Percentiles rank a stretch among this genome's conserved stretches.
These are phyloP conservation scores for Beris morrisii DNA, from an alignment of 2,888 invertebrate genomes.

Conservation along the genomic window DNA sequence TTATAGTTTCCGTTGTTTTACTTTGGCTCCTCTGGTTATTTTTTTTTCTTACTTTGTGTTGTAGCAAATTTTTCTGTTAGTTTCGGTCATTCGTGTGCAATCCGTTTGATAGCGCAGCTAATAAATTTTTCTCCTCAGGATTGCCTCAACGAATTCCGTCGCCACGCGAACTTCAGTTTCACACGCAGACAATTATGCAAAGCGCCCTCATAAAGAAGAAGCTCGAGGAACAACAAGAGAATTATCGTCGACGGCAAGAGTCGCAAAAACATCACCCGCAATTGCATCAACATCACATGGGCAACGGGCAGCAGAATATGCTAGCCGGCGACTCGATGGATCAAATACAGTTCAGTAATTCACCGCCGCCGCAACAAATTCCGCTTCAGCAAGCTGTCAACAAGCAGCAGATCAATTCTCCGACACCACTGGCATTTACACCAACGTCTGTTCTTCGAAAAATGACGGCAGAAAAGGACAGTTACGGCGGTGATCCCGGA, in stretches of 20 bases:
- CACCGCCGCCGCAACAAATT: slow-evolving; percentile 16
- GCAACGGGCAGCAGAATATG: slow-evolving; percentile 37
- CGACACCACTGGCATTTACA: slow-evolving; percentile 82
- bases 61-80: too few relatives aligned
- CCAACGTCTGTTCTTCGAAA: slow-evolving; percentile 92
- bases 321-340: slow-evolving; percentile 2
- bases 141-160: slow-evolving; percentile 76
- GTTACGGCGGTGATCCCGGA: slow-evolving; percentile 41
- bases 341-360: slow-evolving; percentile 5
- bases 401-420: slow-evolving; percentile 56
- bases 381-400: too few relatives aligned
- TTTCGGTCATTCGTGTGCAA: too few relatives aligned
- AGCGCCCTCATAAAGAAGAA: slow-evolving; percentile 85
- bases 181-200: slow-evolving; percentile 86
- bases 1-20: background rate
- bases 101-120: too few relatives aligned
- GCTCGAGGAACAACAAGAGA: slow-evolving; percentile 84
- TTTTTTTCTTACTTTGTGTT: slow-evolving; percentile 7
- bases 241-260: slow-evolving; percentile 79
- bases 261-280: slow-evolving; percentile 46
- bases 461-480: slow-evolving; percentile 90
- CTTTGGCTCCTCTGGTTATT: background rate
- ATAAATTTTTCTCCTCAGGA: too few relatives aligned
- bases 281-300: slow-evolving; percentile 34
- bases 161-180: slow-evolving; percentile 80